Evolutionary conservation across 2,113 vertebrate species (phyloP), one percentile per base, ranked within the genome.

Genomic region (Chloebia gouldiae): DNA sequence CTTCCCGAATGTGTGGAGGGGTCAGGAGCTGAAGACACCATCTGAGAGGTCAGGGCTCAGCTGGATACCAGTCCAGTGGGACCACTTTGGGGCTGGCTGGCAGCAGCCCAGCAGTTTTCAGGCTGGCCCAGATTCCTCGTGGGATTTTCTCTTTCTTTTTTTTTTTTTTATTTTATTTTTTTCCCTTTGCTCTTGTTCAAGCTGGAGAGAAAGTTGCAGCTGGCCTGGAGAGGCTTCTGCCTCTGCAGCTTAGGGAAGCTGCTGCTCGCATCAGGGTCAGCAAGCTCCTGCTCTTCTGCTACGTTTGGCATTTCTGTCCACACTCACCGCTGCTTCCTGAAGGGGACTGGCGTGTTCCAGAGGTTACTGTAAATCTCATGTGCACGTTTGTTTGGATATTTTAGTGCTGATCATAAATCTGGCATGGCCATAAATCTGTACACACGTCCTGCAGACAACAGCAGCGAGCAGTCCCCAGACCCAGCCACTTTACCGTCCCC

Each of bases 371-470:
- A 84, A 94, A 95, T 85, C 91, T 57, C 53, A 22, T 15, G 0
- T 75, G 89, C 81, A 37, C 65, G 2, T 93, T 93, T 50, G 11
- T 85, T 90, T 12, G 11, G 68, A 37, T 95, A 68, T 83, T 95
- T 95, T 83, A 94, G 86, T 79, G 90, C 90, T n/a, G 77, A 85
- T 88, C 93, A 69, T 97, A 95, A 96, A 96, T 94, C 96, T 93
- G 81, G 64, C 2, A 0, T 5, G 35, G 88, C 71, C 27, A 9
- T 96, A 97, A 97, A 97, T 96, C 88, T 51, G 77, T 22, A 11
- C 2, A 0, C 44, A 15, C 15, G 40, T 90, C 57, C 77, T 88
- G 91, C 13, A 37, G 87, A 90, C 65, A 75, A 66, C 13, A 0
- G 81, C 84, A 50, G 76, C 1, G 1, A 81, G 44, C n/a, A 1